Evolutionary conservation across 2,888 invertebrate genomes (phyloP).

Genomic region (Dasysyrphus tricinctus): DNA sequence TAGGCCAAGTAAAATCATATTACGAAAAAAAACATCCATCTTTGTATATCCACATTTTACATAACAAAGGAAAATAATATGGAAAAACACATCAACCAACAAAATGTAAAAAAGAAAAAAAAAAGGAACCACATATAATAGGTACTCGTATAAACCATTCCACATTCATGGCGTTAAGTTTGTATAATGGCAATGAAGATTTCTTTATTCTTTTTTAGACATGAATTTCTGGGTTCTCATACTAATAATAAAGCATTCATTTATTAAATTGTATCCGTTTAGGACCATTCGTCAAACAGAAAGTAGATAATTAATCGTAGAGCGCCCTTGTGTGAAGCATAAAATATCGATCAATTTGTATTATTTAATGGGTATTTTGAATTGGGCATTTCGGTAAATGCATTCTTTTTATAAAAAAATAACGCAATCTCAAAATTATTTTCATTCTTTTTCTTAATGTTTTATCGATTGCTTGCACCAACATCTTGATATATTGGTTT

Average conservation of each 20-base stretch:
- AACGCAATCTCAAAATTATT: not conserved
- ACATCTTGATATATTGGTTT: not conserved
- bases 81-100: no score
- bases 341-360: not conserved
- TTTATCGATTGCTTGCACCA: not conserved
- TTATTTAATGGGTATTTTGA: not conserved
- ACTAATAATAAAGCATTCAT: not conserved
- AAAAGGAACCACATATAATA: no score
- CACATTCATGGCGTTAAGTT: not conserved
- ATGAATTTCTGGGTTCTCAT: not conserved
- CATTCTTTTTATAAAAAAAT: not conserved
- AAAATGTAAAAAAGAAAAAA: no score
- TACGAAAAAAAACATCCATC: no score
- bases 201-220: not conserved
- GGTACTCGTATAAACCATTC: not conserved
- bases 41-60: no score
- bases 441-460: not conserved
- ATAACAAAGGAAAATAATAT: no score
- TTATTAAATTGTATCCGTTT: not conserved
- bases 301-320: not conserved
- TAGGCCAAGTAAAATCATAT: no score
- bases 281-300: conserved; percentile 1
- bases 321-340: not conserved
- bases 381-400: not conserved
- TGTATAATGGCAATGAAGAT: not conserved